Percentiles rank a stretch among this genome's conserved stretches.
Conservation (phyloP, 2,113 vertebrate species). For the Rana temporaria region DNA sequence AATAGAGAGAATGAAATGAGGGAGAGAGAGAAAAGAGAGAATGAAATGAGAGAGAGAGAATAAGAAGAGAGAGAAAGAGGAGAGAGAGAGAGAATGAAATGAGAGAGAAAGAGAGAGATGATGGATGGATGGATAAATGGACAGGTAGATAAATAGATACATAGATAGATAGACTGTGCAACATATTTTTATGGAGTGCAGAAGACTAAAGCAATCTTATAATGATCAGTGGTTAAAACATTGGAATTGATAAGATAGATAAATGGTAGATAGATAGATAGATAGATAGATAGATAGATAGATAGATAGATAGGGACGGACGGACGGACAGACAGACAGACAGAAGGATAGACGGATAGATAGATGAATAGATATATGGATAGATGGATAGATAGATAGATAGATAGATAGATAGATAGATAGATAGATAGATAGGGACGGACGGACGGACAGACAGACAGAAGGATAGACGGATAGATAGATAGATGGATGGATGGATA, state of each 20-base stretch:
- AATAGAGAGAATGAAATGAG: not conserved
- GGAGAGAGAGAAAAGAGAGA: not conserved
- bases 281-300: not conserved
- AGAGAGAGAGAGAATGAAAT: not conserved
- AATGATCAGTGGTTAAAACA: no score
- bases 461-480: not conserved
- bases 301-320: not conserved
- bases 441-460: not conserved
- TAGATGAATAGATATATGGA: not conserved
- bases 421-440: not conserved
- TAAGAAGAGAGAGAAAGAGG: not conserved
- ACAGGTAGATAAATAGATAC: not conserved
- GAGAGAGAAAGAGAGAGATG: no score
- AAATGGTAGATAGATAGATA: not conserved
- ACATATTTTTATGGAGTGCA: no score
- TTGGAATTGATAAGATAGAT: no score
- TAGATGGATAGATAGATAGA: slow-evolving; percentile 9
- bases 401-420: slow-evolving; percentile 7
- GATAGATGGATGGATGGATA: not conserved
- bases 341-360: not conserved
- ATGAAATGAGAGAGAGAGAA: no score
- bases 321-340: no score
- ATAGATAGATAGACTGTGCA: not conserved
- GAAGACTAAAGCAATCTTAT: no score
- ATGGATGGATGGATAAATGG: not conserved